phyloP scores from a whole-genome alignment of 2,888 invertebrate genomes.

The Pemphredon lugubris region DNA sequence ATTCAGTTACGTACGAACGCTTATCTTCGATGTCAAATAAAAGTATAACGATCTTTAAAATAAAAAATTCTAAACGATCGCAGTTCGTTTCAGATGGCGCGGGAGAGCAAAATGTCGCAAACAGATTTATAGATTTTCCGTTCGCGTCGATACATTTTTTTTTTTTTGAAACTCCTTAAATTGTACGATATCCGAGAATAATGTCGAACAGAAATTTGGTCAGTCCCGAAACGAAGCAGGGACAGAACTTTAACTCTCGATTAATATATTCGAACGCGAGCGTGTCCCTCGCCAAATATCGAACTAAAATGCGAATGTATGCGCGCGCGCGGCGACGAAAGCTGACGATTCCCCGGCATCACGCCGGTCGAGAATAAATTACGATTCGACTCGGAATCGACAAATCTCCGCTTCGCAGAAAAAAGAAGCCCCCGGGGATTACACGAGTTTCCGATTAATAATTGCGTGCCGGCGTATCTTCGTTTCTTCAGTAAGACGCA shows the following conservation, averaged over 20 bases:
- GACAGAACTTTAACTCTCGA: neutral
- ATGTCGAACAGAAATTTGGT: too few relatives aligned
- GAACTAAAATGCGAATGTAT: constrained; percentile 1
- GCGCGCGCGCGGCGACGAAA: constrained; percentile 7
- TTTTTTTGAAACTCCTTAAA: too few relatives aligned
- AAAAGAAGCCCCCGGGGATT: neutral
- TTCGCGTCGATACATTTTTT: too few relatives aligned
- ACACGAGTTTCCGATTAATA: constrained; percentile 3
- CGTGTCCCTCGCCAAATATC: neutral
- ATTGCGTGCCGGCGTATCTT: neutral
- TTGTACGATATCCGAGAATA: too few relatives aligned
- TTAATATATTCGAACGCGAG: neutral
- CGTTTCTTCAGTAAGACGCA: neutral
- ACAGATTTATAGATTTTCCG: too few relatives aligned
- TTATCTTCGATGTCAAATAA: too few relatives aligned
- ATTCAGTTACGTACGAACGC: too few relatives aligned
- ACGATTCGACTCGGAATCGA: constrained; percentile 6
- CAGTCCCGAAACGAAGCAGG: too few relatives aligned
- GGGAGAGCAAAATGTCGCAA: too few relatives aligned
- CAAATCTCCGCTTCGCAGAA: constrained; percentile 11
- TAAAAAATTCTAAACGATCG: too few relatives aligned
- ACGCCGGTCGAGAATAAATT: constrained; percentile 7
- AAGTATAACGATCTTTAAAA: too few relatives aligned
- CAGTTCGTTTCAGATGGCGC: too few relatives aligned
- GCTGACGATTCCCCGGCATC: constrained; percentile 10